phyloP scores from a whole-genome alignment of 23 tunicate genomes.

The Trididemnum miniatum region DNA sequence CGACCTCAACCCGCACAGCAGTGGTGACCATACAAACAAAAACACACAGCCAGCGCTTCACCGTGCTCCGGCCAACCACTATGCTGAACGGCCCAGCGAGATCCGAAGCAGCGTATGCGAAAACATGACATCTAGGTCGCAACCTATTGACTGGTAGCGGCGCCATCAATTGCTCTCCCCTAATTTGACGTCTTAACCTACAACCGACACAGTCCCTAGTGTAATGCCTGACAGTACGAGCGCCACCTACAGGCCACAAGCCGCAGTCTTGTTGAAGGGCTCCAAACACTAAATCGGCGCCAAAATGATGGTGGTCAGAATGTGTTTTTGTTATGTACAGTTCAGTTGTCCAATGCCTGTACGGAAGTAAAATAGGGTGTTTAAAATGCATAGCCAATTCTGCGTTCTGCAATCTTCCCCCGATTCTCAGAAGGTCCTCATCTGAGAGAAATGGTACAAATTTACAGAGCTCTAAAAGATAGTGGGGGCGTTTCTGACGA shows the following conservation, averaged over 20 bases:
- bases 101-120: background rate
- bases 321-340: background rate
- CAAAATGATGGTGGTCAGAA: background rate
- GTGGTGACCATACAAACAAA: constrained; percentile 17
- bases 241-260: constrained; percentile 15
- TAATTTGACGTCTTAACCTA: constrained; percentile 13
- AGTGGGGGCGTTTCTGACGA: background rate
- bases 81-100: background rate
- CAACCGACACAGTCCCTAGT: constrained; percentile 7
- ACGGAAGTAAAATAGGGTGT: constrained; percentile 21
- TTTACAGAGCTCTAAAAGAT: background rate
- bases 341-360: constrained; percentile 2
- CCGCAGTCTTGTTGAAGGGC: constrained; percentile 11
- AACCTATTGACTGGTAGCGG: background rate
- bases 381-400: background rate
- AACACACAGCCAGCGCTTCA: constrained; percentile 10
- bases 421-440: constrained; percentile 2
- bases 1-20: constrained; percentile 11
- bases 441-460: background rate
- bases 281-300: constrained; percentile 19
- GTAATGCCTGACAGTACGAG: background rate
- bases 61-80: constrained; percentile 3
- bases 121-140: background rate
- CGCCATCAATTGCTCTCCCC: constrained; percentile 24
- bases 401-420: constrained; percentile 26